Evolutionary conservation across 1,140 invertebrate species (phyloP).

Genomic region (Bombus superbus): DNA sequence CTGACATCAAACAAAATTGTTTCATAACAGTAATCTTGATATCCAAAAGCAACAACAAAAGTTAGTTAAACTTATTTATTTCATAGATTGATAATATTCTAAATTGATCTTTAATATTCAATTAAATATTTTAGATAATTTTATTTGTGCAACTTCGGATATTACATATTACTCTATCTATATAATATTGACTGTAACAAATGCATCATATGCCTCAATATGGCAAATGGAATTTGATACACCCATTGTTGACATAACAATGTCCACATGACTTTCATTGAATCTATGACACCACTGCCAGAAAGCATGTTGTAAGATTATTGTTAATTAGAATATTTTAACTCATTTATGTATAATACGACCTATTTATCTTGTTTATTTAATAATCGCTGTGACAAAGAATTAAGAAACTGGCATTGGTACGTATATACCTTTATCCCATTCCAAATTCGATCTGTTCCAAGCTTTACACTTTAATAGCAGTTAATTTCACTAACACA

Average conservation of each 20-base stretch:
- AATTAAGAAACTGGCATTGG: conserved; percentile 56
- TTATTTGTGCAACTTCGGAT: conserved; percentile 35
- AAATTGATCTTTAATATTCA: conserved; percentile 35
- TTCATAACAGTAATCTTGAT: conserved; percentile 20
- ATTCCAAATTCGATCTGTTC: conserved; percentile 54
- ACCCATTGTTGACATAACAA: conserved; percentile 69
- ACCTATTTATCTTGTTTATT: conserved; percentile 47
- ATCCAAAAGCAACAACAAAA: conserved; percentile 4
- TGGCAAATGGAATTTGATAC: conserved; percentile 45
- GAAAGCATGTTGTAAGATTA: conserved; percentile 65
- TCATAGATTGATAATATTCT: conserved; percentile 29
- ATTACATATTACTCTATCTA: conserved; percentile 20
- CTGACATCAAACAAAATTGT: conserved; percentile 20
- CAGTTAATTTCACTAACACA: conserved; percentile 27
- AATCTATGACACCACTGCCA: conserved; percentile 73
- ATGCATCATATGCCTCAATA: conserved; percentile 26
- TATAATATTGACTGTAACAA: conserved; percentile 42
- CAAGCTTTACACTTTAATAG: conserved; percentile 38
- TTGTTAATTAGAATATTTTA: conserved; percentile 56
- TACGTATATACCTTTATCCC: conserved; percentile 57
- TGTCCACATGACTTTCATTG: conserved; percentile 64
- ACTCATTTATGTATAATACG: conserved; percentile 37
- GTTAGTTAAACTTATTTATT: conserved; percentile 51
- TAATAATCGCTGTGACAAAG: conserved; percentile 41
- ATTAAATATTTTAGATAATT: conserved; percentile 56